phyloP scores from a whole-genome alignment of 2,113 vertebrate genomes.

The Callipepla californica region DNA sequence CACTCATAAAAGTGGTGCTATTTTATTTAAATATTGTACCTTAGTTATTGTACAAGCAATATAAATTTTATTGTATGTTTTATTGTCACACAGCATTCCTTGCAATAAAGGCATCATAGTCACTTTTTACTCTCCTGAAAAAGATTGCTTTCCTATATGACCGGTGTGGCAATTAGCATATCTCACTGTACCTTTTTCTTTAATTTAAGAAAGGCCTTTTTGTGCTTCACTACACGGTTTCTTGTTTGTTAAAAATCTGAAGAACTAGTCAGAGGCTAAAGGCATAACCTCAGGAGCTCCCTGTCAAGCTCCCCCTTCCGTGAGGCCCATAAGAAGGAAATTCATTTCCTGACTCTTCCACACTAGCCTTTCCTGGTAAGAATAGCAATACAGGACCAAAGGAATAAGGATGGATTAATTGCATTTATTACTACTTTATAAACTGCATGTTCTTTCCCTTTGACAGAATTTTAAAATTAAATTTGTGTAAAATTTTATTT shows the following conservation, averaged over 20 bases:
- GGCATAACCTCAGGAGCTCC: not conserved
- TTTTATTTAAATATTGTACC: conserved; percentile 22
- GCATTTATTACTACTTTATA: not conserved
- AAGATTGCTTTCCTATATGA: not conserved
- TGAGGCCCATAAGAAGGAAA: not conserved
- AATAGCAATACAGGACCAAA: not conserved
- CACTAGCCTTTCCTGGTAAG: not conserved
- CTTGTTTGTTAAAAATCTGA: not conserved
- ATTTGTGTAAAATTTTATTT: not conserved
- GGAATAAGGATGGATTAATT: not conserved
- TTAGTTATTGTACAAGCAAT: not conserved
- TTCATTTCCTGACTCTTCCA: not conserved
- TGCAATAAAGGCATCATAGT: conserved; percentile 12
- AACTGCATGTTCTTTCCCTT: not conserved
- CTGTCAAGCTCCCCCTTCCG: not conserved
- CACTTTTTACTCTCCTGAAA: not conserved
- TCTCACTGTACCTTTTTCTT: not conserved
- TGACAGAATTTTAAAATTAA: not conserved
- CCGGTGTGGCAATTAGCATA: not conserved
- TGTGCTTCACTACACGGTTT: not conserved
- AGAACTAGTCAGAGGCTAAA: not conserved
- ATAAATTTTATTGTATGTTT: conserved; percentile 60
- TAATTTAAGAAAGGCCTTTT: not conserved
- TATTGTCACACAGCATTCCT: conserved; percentile 18
- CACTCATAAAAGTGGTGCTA: not conserved